phyloP scores from a whole-genome alignment of 1,140 invertebrate genomes.

The Doryteuthis pealeii region DNA sequence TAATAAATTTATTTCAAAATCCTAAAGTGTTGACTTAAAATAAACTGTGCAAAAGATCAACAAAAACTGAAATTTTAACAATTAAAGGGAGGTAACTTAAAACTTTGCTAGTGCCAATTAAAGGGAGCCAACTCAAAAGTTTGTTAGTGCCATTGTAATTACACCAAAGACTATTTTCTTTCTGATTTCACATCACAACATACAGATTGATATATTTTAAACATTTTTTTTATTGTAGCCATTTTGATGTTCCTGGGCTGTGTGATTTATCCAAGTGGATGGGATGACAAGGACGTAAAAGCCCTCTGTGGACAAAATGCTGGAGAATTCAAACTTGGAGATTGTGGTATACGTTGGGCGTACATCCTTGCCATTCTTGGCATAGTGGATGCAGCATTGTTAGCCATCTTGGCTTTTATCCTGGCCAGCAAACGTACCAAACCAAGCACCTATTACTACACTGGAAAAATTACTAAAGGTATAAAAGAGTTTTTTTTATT shows the following conservation, averaged over 20 bases:
- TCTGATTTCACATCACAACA: too few species aligned
- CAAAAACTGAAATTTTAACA: too few species aligned
- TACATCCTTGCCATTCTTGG: slow-evolving; percentile 91
- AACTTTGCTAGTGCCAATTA: too few species aligned
- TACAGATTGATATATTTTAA: too few species aligned
- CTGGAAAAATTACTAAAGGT: slow-evolving; percentile 52
- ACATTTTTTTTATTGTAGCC: slow-evolving; percentile 37
- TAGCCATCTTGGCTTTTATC: slow-evolving; percentile 90
- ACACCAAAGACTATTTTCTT: too few species aligned
- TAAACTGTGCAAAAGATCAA: too few species aligned
- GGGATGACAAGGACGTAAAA: slow-evolving; percentile 79
- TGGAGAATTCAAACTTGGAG: slow-evolving; percentile 74
- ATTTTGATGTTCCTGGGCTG: slow-evolving; percentile 67
- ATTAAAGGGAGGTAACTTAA: too few species aligned
- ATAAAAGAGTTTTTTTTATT: slow-evolving; percentile 19
- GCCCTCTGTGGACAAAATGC: slow-evolving; percentile 81
- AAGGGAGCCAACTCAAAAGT: too few species aligned
- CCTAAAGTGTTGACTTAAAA: too few species aligned
- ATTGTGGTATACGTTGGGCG: slow-evolving; percentile 92
- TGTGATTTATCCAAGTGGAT: slow-evolving; percentile 87
- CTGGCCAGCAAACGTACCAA: slow-evolving; percentile 71
- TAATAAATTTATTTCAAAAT: too few species aligned
- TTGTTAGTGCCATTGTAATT: too few species aligned
- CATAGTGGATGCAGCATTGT: slow-evolving; percentile 84
- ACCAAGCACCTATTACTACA: slow-evolving; percentile 40